phyloP scores from a whole-genome alignment of 2,113 vertebrate genomes.

The Gyps fulvus region DNA sequence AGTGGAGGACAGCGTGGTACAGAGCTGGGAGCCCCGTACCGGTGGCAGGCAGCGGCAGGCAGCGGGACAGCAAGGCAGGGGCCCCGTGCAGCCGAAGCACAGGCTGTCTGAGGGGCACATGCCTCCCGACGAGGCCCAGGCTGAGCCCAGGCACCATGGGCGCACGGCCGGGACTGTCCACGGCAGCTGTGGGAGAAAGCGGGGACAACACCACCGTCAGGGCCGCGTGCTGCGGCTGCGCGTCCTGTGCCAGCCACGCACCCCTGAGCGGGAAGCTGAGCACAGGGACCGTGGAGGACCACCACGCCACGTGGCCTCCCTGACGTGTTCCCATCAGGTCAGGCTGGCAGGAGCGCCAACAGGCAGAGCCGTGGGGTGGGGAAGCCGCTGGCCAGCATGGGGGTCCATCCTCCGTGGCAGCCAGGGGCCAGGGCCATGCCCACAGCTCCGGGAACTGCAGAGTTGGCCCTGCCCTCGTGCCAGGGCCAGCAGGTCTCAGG shows the following conservation, averaged over 20 bases:
- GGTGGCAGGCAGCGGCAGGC: neutral
- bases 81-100: rapidly evolving
- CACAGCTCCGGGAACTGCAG: neutral
- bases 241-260: neutral
- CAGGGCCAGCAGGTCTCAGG: neutral
- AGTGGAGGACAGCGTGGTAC: neutral
- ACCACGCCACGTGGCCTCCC: too few species aligned
- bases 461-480: neutral
- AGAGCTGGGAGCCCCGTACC: neutral
- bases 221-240: rapidly evolving
- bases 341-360: rapidly evolving
- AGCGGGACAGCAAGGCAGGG: neutral
- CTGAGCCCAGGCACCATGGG: neutral
- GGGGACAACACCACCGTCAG: rapidly evolving
- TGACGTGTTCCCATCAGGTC: rapidly evolving
- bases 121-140: rapidly evolving
- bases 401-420: neutral
- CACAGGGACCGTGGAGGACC: rapidly evolving
- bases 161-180: rapidly evolving
- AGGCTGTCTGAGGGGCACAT: neutral
- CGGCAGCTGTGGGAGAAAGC: neutral
- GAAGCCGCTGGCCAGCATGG: rapidly evolving
- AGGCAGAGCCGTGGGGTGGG: neutral
- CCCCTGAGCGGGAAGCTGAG: neutral
- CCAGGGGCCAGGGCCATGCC: neutral